Percentiles rank a stretch among this genome's conserved stretches.
Evolutionary conservation across 1,140 invertebrate species (phyloP).

Genomic region (Berghia stephanieae): DNA sequence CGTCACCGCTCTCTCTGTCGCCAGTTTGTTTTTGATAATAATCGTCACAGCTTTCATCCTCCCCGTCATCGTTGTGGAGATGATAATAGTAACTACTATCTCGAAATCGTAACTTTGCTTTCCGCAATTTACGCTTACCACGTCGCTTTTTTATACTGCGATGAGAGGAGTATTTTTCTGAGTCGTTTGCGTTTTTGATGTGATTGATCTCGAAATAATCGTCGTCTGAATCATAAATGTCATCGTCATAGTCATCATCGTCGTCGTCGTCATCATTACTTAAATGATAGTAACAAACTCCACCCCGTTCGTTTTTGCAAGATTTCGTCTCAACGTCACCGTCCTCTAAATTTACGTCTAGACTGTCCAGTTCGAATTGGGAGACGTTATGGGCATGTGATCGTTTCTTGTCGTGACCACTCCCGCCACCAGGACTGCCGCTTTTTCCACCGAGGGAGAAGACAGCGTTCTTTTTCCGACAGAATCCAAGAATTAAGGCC

Average conservation of each 20-base stretch:
- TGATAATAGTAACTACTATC: neutral
- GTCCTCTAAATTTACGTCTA: conserved; percentile 53
- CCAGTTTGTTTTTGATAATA: too few relatives aligned
- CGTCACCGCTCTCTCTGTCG: too few relatives aligned
- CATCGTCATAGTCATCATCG: conserved; percentile 13
- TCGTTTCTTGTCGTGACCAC: too few relatives aligned
- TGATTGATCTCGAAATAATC: too few relatives aligned
- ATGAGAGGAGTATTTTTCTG: too few relatives aligned
- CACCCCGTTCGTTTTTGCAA: conserved; percentile 9
- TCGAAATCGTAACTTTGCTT: neutral
- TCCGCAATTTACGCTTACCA: neutral
- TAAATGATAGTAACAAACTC: conserved; percentile 32
- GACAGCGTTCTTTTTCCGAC: conserved; percentile 61
- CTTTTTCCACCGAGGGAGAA: conserved; percentile 41
- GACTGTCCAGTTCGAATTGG: conserved; percentile 53
- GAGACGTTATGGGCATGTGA: too few relatives aligned
- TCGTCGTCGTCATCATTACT: conserved; percentile 19
- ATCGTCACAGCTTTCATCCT: too few relatives aligned
- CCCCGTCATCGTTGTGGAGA: neutral
- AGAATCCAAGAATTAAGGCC: conserved; percentile 56
- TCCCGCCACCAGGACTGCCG: conserved; percentile 47
- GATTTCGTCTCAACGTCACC: conserved; percentile 49
- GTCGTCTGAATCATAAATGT: too few relatives aligned
- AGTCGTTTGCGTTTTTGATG: too few relatives aligned
- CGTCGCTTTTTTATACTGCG: neutral